A percentile compares a stretch with the other conserved stretches of the same genome.
phyloP scores from a whole-genome alignment of 1,140 invertebrate genomes.

The Drosophila erecta region DNA sequence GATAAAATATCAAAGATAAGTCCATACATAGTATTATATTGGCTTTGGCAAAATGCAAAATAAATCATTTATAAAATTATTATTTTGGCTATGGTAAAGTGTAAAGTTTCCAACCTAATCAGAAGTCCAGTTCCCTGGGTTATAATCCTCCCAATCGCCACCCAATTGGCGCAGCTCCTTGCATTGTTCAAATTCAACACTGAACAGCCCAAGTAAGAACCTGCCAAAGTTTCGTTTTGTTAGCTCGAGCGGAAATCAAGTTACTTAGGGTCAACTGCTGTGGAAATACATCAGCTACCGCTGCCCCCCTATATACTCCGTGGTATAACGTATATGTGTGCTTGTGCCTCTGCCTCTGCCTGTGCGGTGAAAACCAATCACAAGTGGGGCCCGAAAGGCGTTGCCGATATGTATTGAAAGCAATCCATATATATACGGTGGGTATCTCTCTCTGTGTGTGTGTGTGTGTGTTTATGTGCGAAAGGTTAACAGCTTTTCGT shows the following conservation, averaged over 20 bases:
- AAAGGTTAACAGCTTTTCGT: constrained; percentile 78
- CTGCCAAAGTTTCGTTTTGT: constrained; percentile 5
- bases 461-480: constrained; percentile 57
- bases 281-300: constrained; percentile 6
- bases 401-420: constrained; percentile 70
- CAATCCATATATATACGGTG: constrained; percentile 49
- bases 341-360: constrained; percentile 23
- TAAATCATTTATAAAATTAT: neutral
- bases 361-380: constrained; percentile 54
- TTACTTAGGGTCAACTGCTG: constrained; percentile 44
- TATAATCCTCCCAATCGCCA: neutral
- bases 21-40: too few species aligned
- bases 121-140: too few species aligned
- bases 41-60: neutral
- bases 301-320: constrained; percentile 1
- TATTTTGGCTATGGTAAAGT: neutral
- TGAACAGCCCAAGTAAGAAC: neutral
- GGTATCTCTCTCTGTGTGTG: constrained; percentile 13
- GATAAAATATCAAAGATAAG: too few species aligned
- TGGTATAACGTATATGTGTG: neutral
- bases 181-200: constrained; percentile 3
- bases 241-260: constrained; percentile 22
- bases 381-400: constrained; percentile 58
- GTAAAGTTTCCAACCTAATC: neutral
- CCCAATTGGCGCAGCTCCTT: neutral